These are phyloP conservation scores for Eulemur macaco DNA, from an alignment of 2,113 vertebrate genomes.

Conservation along the genomic window DNA sequence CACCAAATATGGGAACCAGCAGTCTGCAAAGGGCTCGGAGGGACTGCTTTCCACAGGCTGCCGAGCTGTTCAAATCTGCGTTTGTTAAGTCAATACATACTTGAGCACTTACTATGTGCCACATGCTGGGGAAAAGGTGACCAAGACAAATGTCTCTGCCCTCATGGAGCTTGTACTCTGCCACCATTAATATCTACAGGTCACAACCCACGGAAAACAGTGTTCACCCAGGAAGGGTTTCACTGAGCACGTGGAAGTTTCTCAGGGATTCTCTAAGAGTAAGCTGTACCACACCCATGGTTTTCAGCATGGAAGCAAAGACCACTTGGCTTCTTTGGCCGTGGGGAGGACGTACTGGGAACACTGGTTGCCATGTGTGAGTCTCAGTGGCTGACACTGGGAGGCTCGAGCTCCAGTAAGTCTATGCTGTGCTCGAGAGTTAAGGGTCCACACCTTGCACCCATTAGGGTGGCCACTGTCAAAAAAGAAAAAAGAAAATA, in stretches of 20 bases:
- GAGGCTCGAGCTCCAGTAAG: not conserved
- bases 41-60: not conserved
- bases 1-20: not conserved
- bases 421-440: not conserved
- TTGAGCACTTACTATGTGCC: not conserved
- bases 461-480: not conserved
- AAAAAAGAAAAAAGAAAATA: not conserved
- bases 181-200: not conserved
- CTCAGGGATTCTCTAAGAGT: not conserved
- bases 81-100: not conserved
- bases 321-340: not conserved
- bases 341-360: not conserved
- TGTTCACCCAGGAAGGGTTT: not conserved
- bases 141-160: not conserved
- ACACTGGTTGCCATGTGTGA: too few relatives aligned
- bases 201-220: not conserved
- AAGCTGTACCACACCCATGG: accelerated
- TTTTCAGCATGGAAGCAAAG: not conserved
- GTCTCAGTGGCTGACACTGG: accelerated
- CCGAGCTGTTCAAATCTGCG: not conserved
- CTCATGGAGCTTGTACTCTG: not conserved
- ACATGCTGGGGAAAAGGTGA: not conserved
- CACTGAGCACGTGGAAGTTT: not conserved
- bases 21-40: not conserved
- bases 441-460: not conserved